Evolutionary conservation across 2,797 vertebrate genomes (phyloP).

Genomic region (Tenualosa ilisha): DNA sequence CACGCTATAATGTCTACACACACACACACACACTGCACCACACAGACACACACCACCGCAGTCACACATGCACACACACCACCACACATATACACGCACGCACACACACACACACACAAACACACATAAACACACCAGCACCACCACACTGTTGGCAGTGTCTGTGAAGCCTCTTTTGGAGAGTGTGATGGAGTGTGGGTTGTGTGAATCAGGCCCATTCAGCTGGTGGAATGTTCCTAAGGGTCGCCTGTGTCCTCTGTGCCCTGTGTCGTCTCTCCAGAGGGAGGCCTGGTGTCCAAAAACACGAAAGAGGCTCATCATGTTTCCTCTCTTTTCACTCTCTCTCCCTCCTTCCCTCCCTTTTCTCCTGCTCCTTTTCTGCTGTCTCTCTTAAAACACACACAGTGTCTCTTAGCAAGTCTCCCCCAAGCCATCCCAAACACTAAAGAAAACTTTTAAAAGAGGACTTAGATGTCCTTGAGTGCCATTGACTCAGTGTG

Average conservation of each 20-base stretch:
- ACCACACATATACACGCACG: background rate
- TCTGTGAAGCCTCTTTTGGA: background rate
- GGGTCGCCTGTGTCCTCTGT: constrained; percentile 10
- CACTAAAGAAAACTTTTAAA: background rate
- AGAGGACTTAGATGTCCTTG: background rate
- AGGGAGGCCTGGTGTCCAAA: background rate
- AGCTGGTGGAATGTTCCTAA: background rate
- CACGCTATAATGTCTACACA: background rate
- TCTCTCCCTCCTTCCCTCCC: background rate
- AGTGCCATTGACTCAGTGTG: background rate
- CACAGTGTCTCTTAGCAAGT: background rate
- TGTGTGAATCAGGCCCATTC: constrained; percentile 16
- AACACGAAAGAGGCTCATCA: background rate
- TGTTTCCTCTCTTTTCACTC: background rate
- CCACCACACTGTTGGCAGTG: background rate
- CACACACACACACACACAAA: background rate
- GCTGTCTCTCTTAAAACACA: background rate
- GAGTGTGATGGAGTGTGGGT: background rate
- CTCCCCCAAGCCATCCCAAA: background rate
- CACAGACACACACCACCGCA: background rate
- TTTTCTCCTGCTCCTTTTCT: background rate
- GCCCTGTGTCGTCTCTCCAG: background rate
- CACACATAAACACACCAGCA: background rate
- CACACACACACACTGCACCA: background rate
- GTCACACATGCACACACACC: background rate